Evolutionary conservation across 1,140 invertebrate genomes (phyloP).

Genomic region (Heliconius congener): DNA sequence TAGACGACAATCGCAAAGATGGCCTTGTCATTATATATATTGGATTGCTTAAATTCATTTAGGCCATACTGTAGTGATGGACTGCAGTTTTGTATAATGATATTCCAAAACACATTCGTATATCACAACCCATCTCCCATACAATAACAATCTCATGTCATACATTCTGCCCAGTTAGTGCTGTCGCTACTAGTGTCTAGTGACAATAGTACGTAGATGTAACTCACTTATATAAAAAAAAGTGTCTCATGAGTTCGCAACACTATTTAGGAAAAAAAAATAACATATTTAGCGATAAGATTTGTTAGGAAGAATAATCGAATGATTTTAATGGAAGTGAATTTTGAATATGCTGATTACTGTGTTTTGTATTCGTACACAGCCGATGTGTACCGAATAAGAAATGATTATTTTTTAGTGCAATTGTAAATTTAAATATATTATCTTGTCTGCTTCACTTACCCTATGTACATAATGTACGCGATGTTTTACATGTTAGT

Average conservation of each 20-base stretch:
- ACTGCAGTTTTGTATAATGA: constrained; percentile 5
- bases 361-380: not conserved
- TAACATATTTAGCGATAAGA: constrained; percentile 10
- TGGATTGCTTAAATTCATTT: constrained; percentile 7
- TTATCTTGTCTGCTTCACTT: not conserved
- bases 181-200: constrained; percentile 29
- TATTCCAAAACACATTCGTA: constrained; percentile 13
- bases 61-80: not conserved
- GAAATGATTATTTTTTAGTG: constrained; percentile 6
- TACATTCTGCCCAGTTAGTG: constrained; percentile 20
- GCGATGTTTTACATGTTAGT: constrained; percentile 2
- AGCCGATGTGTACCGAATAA: not conserved
- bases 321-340: constrained; percentile 3
- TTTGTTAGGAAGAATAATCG: not conserved
- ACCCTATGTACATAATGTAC: constrained; percentile 6
- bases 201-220: constrained; percentile 17
- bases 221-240: not conserved
- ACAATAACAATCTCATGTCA: constrained; percentile 16
- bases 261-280: constrained; percentile 1
- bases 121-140: constrained; percentile 15
- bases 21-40: constrained; percentile 2
- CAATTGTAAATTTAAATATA: constrained; percentile 12
- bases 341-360: not conserved
- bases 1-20: not conserved
- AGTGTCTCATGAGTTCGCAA: constrained; percentile 10